phyloP scores from a whole-genome alignment of 1,140 invertebrate genomes.

The Camponotus vicinus region DNA sequence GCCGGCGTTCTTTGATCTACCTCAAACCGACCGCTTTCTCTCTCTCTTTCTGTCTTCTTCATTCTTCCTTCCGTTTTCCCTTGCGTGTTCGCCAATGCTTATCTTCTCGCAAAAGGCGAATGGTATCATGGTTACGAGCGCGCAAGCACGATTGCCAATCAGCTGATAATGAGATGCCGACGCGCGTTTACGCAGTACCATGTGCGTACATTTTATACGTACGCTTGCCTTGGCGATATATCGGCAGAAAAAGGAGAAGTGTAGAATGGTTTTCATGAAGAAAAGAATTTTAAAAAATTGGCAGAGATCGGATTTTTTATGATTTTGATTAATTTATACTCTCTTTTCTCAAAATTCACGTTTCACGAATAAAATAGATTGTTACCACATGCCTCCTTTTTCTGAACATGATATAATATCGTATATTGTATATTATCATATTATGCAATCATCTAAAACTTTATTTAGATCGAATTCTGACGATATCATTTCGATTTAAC shows the following conservation, averaged over 20 bases:
- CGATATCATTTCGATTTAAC: not conserved
- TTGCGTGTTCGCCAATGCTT: constrained; percentile 55
- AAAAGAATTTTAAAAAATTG: too few species aligned
- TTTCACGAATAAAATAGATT: too few species aligned
- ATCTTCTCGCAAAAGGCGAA: constrained; percentile 48
- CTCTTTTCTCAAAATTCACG: not conserved
- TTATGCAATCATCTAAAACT: not conserved
- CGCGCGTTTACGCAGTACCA: constrained; percentile 51
- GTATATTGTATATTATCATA: too few species aligned
- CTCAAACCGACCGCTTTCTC: constrained; percentile 68
- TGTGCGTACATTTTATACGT: constrained; percentile 30
- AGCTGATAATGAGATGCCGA: constrained; percentile 80
- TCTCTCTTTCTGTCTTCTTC: constrained; percentile 42
- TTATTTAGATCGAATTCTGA: not conserved
- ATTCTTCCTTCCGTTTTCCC: constrained; percentile 32
- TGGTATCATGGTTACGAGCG: constrained; percentile 64
- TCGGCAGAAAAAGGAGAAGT: not conserved
- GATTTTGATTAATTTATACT: not conserved
- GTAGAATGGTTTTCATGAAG: not conserved
- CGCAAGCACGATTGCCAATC: constrained; percentile 68
- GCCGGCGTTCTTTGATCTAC: constrained; percentile 83
- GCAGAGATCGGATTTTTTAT: not conserved
- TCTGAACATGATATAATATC: too few species aligned
- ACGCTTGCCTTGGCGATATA: constrained; percentile 14
- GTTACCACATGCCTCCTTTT: too few species aligned